Evolutionary conservation across 2,797 vertebrate species (phyloP).

Genomic region (Tympanoctomys barrerae): DNA sequence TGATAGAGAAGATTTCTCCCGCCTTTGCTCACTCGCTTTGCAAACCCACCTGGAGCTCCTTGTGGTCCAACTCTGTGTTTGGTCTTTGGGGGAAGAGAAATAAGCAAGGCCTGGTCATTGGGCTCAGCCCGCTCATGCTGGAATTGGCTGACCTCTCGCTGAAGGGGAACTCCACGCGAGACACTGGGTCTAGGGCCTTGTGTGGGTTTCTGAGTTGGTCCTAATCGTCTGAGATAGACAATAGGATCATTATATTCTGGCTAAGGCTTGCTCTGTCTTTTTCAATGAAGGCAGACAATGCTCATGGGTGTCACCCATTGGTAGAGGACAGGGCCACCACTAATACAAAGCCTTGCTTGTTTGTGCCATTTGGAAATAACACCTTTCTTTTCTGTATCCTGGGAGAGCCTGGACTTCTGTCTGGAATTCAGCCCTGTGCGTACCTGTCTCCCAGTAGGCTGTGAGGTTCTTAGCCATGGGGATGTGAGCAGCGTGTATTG

Average conservation of each 20-base stretch:
- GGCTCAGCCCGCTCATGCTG: neutral
- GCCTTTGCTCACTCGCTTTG: neutral
- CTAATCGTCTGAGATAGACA: neutral
- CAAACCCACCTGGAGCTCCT: neutral
- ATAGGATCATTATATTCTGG: neutral
- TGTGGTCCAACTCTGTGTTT: neutral
- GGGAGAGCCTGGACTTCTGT: neutral
- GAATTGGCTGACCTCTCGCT: neutral
- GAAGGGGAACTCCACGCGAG: neutral
- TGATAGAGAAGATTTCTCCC: neutral
- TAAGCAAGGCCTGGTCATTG: neutral
- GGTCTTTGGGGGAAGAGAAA: neutral
- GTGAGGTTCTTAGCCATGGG: neutral
- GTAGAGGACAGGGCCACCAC: neutral
- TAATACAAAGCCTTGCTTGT: neutral
- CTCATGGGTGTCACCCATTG: neutral
- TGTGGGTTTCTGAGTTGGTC: neutral
- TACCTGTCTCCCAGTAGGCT: neutral
- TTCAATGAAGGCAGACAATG: neutral
- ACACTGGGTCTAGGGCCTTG: neutral
- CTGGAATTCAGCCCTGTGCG: neutral
- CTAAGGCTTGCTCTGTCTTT: neutral
- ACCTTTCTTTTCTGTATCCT: neutral
- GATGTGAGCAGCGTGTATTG: rapidly evolving
- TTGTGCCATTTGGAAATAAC: neutral